A percentile compares a stretch with the other conserved stretches of the same genome.
These are phyloP conservation scores for Bombycilla garrulus DNA, from an alignment of 2,113 vertebrate genomes.

Conservation along the genomic window DNA sequence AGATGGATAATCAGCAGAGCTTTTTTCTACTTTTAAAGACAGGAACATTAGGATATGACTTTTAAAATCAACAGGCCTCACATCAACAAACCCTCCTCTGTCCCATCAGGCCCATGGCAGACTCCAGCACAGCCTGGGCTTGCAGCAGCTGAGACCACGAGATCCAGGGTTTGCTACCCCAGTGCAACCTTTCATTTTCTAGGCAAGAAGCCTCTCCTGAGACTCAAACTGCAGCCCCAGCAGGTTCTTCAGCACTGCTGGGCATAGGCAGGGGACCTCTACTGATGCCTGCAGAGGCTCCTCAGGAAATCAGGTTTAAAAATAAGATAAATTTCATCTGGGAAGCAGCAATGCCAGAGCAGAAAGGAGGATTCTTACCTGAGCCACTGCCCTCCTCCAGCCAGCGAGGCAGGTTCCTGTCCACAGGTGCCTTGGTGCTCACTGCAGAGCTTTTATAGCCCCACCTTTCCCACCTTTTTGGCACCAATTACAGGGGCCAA, in stretches of 20 bases:
- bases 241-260: neutral
- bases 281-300: neutral
- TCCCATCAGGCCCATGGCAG: rapidly evolving
- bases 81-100: neutral
- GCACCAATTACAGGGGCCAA: neutral
- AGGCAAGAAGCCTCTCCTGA: neutral
- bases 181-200: no score
- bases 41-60: rapidly evolving
- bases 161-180: neutral
- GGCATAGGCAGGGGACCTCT: neutral
- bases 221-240: neutral
- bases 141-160: neutral
- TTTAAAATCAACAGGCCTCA: neutral
- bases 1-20: neutral
- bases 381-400: neutral
- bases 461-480: neutral
- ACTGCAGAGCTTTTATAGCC: neutral
- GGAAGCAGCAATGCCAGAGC: neutral
- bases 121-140: neutral
- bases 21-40: neutral
- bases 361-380: neutral
- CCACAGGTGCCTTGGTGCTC: neutral
- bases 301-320: neutral
- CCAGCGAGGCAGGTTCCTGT: neutral
- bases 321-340: rapidly evolving